Percentiles rank a stretch among this genome's conserved stretches.
These are phyloP conservation scores for Austrofundulus limnaeus DNA, from an alignment of 2,113 vertebrate genomes.

Conservation along the genomic window DNA sequence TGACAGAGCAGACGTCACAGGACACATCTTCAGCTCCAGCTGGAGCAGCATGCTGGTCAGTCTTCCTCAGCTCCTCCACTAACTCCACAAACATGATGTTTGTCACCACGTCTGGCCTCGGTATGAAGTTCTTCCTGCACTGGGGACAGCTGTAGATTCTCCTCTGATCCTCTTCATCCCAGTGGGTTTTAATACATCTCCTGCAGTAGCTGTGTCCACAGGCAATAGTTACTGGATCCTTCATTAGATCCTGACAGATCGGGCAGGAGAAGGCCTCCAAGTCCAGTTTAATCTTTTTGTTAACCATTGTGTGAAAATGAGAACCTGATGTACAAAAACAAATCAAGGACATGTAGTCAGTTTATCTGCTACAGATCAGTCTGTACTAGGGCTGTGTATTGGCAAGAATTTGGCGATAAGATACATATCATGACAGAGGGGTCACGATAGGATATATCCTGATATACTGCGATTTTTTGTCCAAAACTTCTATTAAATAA, in stretches of 20 bases:
- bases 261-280: neutral
- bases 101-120: neutral
- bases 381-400: too few species aligned
- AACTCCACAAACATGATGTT: neutral
- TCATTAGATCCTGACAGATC: neutral
- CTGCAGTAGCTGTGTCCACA: conserved; percentile 12
- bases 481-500: too few species aligned
- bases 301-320: too few species aligned
- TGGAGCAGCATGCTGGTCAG: neutral
- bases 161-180: neutral
- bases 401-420: too few species aligned
- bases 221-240: neutral
- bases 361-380: too few species aligned
- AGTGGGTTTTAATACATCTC: neutral
- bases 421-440: too few species aligned
- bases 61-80: neutral
- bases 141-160: neutral
- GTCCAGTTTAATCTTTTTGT: too few species aligned
- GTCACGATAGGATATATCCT: too few species aligned
- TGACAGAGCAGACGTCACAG: neutral
- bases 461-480: too few species aligned
- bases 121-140: neutral
- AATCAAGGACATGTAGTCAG: too few species aligned
- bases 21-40: conserved; percentile 2
- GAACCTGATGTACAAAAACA: too few species aligned